phyloP scores from a whole-genome alignment of 2,888 invertebrate genomes.

The Catocala fraxini region DNA sequence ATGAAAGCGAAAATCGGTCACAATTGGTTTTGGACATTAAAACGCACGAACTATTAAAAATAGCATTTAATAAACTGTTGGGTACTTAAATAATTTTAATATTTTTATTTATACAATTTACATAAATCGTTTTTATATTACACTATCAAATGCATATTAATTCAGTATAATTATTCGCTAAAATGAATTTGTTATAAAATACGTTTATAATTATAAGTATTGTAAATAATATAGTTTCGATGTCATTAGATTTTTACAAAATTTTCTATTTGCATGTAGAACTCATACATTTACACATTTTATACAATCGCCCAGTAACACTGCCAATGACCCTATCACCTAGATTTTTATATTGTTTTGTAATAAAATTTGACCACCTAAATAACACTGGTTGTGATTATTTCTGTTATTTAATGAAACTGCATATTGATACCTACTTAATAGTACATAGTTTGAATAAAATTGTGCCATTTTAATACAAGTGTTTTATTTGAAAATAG shows the following conservation, averaged over 20 bases:
- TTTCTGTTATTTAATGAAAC: conserved; percentile 57
- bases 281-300: conserved; percentile 44
- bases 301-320: conserved; percentile 48
- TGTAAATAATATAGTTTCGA: conserved; percentile 55
- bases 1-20: conserved; percentile 50
- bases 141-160: conserved; percentile 26
- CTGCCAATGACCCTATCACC: conserved; percentile 60
- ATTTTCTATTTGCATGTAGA: conserved; percentile 53
- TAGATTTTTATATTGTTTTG: conserved; percentile 43
- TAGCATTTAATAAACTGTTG: conserved; percentile 34
- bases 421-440: conserved; percentile 58
- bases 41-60: conserved; percentile 20
- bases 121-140: conserved; percentile 24
- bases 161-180: conserved; percentile 15
- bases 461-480: conserved; percentile 78
- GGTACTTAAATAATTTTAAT: conserved; percentile 52
- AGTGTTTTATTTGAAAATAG: conserved; percentile 38
- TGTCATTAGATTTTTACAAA: conserved; percentile 69
- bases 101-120: conserved; percentile 36
- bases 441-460: conserved; percentile 68
- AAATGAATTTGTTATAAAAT: conserved; percentile 47
- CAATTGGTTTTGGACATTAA: conserved; percentile 45
- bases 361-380: conserved; percentile 59
- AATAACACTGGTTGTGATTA: conserved; percentile 79
- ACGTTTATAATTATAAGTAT: conserved; percentile 37